Base-by-base conservation (phyloP, 1,140 invertebrate species). In the Drosophila pseudoobscura region DNA sequence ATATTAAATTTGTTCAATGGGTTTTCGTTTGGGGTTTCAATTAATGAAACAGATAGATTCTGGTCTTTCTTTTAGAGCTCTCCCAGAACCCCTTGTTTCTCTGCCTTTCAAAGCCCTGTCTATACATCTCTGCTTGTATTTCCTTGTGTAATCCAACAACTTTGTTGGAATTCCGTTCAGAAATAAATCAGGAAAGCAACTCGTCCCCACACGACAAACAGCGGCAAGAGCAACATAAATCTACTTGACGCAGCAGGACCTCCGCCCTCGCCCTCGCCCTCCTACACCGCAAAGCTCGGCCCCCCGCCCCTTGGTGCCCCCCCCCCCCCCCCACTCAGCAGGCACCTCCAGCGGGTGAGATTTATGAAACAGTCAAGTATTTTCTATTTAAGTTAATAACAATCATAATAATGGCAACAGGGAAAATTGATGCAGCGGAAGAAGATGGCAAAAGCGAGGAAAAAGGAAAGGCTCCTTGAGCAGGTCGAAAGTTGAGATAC, bases 351-450 rank as follows among this genome's bases (percentile, higher is more conserved):
- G 51, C 56, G 63, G 74, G 50, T 57, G 75, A 88, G 83, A 88
- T 83, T 88, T 88, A 88, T 88, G 83, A 82, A 88, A 89, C 75
- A 83, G 83, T 88, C 84, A 76, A 88, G 83, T 88, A 88, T 88
- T 88, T 88, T 88, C 83, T 88, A 88, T 88, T 88, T 88, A 88
- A 88, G 83, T 88, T 88, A 88, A 88, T 88, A 88, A 88, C 83
- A 88, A 88, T 88, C 83, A 88, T 88, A 88, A 88, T 88, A 88
- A 88, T 88, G 83, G 79, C 75, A 88, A 66, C 87, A 39, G 80
- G 71, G 64, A 88, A 82, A 85, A 88, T 88, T 88, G 83, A 88
- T 82, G 83, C 75, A 82, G 62, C 77, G 39, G 47, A 50, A 26
- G 43, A 20, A 54, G 11, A 52, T 17, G 43, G 53, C 47, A 51